Evolutionary conservation across 1,140 invertebrate species (phyloP).

Genomic region (Eufriesea mexicana): DNA sequence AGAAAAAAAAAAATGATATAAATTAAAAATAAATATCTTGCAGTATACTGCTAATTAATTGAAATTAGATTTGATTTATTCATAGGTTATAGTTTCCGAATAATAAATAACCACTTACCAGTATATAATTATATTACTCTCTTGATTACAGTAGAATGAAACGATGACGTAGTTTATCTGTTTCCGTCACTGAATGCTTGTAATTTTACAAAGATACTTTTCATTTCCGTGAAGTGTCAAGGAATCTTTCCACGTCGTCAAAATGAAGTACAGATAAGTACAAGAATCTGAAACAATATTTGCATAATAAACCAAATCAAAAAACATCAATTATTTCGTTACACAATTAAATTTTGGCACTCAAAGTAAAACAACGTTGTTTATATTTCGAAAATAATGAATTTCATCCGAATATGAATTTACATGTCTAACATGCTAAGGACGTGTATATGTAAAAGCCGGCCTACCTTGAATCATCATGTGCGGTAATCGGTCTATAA

Average conservation of each 20-base stretch:
- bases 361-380: background rate
- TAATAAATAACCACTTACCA: background rate
- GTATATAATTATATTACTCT: background rate
- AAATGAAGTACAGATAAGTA: background rate
- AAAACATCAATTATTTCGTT: background rate
- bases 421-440: background rate
- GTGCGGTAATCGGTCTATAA: background rate
- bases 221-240: background rate
- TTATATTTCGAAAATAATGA: background rate
- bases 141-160: conserved; percentile 3
- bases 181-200: background rate
- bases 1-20: background rate
- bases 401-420: background rate
- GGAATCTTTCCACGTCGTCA: too few species aligned
- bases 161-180: background rate
- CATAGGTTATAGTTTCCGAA: background rate
- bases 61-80: background rate
- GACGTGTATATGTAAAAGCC: background rate
- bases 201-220: background rate
- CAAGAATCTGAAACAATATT: background rate
- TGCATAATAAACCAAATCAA: background rate
- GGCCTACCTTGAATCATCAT: background rate
- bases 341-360: background rate
- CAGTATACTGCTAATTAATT: background rate
- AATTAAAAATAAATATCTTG: background rate